Evolutionary conservation across 2,113 vertebrate genomes (phyloP), one percentile per base, ranked within the genome.

Genomic region (Cebus imitator): DNA sequence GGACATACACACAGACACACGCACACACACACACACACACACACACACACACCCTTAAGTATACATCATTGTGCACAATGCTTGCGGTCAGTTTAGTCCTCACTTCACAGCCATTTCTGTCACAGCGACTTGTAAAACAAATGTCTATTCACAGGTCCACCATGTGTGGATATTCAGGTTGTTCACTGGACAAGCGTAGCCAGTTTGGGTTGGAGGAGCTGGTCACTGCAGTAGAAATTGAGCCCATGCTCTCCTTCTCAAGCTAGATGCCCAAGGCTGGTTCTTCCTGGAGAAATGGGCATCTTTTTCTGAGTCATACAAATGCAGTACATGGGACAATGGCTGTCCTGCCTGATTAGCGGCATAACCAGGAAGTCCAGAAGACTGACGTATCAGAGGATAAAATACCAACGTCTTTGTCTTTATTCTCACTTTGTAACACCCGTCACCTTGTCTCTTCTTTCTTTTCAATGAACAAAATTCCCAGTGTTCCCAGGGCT

Each of bases 401-500:
- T 58, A 57, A 73, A 80, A 83, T 52, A 48, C 35, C 68, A 23
- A 9, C n/a, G 25, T 61, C 37, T 45, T 27, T 83, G 25, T 61
- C 37, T 45, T 27, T 83, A 1, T 84, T 79, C 75, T 87, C n/a
- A 92, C 57, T 95, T 90, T 94, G 18, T 78, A 73, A 94, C 87
- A 68, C 48, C n/a, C 68, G 87, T 61, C 35, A 68, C 64, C 27
- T 78, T 35, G 25, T 72, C 52, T 94, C 89, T 68, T 81, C 45
- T 96, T 96, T 83, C 73, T 90, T 70, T 40, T 93, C 75, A 55
- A 20, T 83, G 79, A 90, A 83, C 83, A 90, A 87, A 92, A 86
- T 11, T 72, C 88, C 57, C 57, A 70, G 66, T 91, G 40, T 87
- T 89, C 87, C 83, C 27, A 75, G 58, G 55, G 82, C 89, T 94